phyloP scores from a whole-genome alignment of 2,113 vertebrate genomes.

The Progne subis region DNA sequence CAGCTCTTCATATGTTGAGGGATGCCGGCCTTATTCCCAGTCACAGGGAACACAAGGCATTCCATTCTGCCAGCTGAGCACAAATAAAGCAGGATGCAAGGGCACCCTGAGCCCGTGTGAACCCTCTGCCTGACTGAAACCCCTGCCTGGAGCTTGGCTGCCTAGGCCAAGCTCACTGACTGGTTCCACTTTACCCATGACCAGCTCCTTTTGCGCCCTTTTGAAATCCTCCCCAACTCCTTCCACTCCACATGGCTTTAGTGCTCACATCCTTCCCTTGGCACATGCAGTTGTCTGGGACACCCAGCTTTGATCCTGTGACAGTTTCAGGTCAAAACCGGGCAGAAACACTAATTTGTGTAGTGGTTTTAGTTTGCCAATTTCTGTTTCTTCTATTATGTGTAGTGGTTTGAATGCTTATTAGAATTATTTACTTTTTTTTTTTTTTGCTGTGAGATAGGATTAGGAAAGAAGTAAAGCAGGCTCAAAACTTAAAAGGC shows the following conservation, averaged over 20 bases:
- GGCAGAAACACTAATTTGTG: no score
- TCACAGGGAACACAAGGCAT: not conserved
- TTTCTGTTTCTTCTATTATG: no score
- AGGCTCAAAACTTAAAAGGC: no score
- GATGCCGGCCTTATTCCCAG: not conserved
- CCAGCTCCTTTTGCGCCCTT: not conserved
- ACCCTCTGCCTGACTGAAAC: not conserved
- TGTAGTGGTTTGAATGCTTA: no score
- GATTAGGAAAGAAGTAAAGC: no score
- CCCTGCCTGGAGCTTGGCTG: not conserved
- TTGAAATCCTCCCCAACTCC: not conserved
- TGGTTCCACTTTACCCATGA: accelerated
- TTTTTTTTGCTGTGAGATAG: no score
- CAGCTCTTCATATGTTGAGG: not conserved
- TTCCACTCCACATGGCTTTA: not conserved
- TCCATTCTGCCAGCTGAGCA: not conserved
- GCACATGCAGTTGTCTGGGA: not conserved
- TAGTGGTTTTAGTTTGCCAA: no score
- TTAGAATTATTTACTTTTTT: no score
- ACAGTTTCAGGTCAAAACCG: no score
- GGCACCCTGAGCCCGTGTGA: accelerated
- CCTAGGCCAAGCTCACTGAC: no score
- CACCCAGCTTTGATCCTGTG: not conserved
- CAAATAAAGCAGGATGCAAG: not conserved
- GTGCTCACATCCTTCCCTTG: not conserved